Evolutionary conservation across 2,797 vertebrate genomes (phyloP).

Genomic region (Valencia hispanica): DNA sequence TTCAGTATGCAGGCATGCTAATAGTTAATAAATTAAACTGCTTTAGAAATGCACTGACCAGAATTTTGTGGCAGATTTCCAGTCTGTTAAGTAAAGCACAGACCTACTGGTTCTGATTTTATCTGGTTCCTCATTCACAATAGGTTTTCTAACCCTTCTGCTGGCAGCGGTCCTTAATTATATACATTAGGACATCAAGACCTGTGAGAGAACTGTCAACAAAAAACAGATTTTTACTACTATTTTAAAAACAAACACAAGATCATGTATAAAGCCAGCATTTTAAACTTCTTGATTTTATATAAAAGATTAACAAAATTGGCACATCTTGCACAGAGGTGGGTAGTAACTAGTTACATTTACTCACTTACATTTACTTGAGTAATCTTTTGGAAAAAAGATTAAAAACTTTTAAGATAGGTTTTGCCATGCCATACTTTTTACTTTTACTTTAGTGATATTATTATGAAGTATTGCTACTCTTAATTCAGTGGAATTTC

Average conservation of each 20-base stretch:
- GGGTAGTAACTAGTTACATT: too few species aligned
- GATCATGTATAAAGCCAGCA: not conserved
- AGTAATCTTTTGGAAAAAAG: too few species aligned
- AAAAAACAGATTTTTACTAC: not conserved
- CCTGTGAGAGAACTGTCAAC: not conserved
- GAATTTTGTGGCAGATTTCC: not conserved
- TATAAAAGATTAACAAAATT: not conserved
- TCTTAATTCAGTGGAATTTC: too few species aligned
- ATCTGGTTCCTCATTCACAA: not conserved
- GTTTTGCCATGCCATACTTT: too few species aligned
- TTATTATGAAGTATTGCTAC: too few species aligned
- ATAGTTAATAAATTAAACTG: not conserved
- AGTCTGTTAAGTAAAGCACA: not conserved
- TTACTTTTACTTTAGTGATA: too few species aligned
- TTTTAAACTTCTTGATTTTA: not conserved
- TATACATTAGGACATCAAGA: not conserved
- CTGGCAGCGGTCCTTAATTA: not conserved
- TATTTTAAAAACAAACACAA: not conserved
- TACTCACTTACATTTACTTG: too few species aligned
- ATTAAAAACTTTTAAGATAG: too few species aligned
- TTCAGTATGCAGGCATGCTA: not conserved
- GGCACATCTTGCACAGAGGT: too few species aligned
- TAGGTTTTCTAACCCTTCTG: not conserved
- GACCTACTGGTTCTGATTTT: not conserved
- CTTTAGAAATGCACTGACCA: not conserved